Evolutionary conservation across 2,113 vertebrate species (phyloP), one percentile per base, ranked within the genome.

Genomic region (Sturnus vulgaris): DNA sequence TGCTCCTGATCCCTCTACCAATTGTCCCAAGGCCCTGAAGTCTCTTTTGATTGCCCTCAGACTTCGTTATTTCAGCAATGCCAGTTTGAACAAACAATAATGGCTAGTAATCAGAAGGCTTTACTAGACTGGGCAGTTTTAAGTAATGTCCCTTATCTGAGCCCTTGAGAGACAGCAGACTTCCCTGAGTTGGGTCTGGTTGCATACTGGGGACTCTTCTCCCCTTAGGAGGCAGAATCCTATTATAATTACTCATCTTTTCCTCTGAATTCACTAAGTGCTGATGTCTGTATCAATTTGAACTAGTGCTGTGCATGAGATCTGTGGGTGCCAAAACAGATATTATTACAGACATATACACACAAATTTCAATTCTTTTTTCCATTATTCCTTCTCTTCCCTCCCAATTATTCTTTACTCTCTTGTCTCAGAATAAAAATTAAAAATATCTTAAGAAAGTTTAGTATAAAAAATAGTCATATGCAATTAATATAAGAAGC

Each of bases 181-280:
- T 25, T 31, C 16, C 21, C 40, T 56, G 52, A 66, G n/a, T 3
- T 21, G 52, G 22, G 17, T 27, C 50, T 80, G 16, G 7, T 37
- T 66, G n/a, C 16, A 6, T 25, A 12, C 2, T 0, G 1, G 5
- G 6, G 8, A 6, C 21, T 56, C n/a, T 24, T 12, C 13, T 33
- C 27, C 28, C n/a, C 28, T 56, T 20, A 25, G 33, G 27, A 46
- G 5, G 20, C 40, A 56, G 33, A 24, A 21, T 66, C 21, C 39
- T 46, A 6, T 31, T 18, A 21, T 10, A 33, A 10, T 47, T 31
- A 25, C 22, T 37, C 12, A 31, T 47, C 40, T 21, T 81, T 56
- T 39, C 52, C 40, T 47, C 16, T 46, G 33, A 37, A 47, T 56
- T 78, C 47, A 66, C 47, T 71, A 57, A 78, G 39, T 94, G 69